phyloP scores from a whole-genome alignment of 2,113 vertebrate species.

The Abramis brama region DNA sequence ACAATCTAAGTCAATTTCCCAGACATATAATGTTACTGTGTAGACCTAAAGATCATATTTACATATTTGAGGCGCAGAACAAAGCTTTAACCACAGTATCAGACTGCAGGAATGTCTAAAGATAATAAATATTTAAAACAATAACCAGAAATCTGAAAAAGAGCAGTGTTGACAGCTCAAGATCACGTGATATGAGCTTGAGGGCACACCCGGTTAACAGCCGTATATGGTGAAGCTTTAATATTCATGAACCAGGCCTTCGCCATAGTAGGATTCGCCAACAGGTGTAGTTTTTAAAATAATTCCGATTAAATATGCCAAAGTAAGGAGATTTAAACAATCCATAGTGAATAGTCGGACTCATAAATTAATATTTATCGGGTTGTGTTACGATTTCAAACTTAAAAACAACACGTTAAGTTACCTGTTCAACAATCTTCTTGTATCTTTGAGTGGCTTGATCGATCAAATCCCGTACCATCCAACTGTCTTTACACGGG shows the following conservation, averaged over 20 bases:
- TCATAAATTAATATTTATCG: background rate
- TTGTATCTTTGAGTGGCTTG: conserved; percentile 88
- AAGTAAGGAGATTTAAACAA: background rate
- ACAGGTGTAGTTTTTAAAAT: background rate
- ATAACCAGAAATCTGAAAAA: conserved; percentile 6
- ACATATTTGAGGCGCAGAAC: background rate
- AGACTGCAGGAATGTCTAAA: background rate
- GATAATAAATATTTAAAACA: background rate
- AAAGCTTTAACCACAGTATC: background rate
- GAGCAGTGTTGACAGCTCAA: background rate
- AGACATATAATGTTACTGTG: background rate
- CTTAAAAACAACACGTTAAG: conserved; percentile 21
- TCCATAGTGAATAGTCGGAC: background rate
- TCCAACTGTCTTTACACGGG: conserved; percentile 85
- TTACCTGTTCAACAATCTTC: conserved; percentile 85
- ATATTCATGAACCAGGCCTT: conserved; percentile 3
- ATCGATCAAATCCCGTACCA: conserved; percentile 83
- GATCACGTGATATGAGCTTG: conserved; percentile 22
- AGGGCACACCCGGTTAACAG: conserved; percentile 18
- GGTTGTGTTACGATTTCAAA: background rate
- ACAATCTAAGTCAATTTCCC: background rate
- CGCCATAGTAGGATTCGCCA: conserved; percentile 1
- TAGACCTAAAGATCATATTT: background rate
- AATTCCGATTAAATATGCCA: background rate
- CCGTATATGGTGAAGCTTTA: background rate